Percentiles rank a stretch among this genome's conserved stretches.
Evolutionary conservation across 2,888 invertebrate genomes (phyloP).

Genomic region (Atherix ibis): DNA sequence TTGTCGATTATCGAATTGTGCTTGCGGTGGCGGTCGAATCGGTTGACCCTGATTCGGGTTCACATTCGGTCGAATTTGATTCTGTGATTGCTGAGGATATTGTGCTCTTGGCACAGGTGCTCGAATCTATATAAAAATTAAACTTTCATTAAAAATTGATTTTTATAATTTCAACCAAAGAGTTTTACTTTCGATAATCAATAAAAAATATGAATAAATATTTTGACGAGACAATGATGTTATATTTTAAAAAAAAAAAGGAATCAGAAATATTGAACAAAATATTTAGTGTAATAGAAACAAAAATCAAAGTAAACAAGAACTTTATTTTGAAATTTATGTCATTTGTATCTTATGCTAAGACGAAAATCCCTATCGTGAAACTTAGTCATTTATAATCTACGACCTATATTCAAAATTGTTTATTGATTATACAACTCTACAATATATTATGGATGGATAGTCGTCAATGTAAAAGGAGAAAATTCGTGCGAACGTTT

Average conservation of each 20-base stretch:
- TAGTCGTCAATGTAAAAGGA: background rate
- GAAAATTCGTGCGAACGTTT: too few relatives aligned
- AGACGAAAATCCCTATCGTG: too few relatives aligned
- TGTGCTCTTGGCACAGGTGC: conserved; percentile 21
- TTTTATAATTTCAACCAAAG: background rate
- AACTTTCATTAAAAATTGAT: background rate
- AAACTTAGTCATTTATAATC: conserved; percentile 21
- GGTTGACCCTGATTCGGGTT: conserved; percentile 22
- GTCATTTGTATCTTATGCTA: too few relatives aligned
- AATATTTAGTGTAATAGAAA: too few relatives aligned
- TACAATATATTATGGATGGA: too few relatives aligned
- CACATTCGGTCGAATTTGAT: conserved; percentile 16
- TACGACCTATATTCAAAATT: conserved; percentile 28
- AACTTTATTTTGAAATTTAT: too few relatives aligned
- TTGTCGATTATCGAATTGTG: conserved; percentile 6
- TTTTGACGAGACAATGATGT: too few relatives aligned
- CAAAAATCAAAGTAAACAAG: too few relatives aligned
- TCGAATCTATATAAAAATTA: conserved; percentile 11
- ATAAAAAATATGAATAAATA: too few relatives aligned
- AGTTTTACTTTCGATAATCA: too few relatives aligned
- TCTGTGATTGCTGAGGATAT: conserved; percentile 18
- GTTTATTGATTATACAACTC: conserved; percentile 35
- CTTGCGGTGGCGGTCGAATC: conserved; percentile 21
- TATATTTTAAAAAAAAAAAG: too few relatives aligned
- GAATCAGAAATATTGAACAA: too few relatives aligned